Conservation (phyloP, 1,140 invertebrate genomes). For the Samia ricini region DNA sequence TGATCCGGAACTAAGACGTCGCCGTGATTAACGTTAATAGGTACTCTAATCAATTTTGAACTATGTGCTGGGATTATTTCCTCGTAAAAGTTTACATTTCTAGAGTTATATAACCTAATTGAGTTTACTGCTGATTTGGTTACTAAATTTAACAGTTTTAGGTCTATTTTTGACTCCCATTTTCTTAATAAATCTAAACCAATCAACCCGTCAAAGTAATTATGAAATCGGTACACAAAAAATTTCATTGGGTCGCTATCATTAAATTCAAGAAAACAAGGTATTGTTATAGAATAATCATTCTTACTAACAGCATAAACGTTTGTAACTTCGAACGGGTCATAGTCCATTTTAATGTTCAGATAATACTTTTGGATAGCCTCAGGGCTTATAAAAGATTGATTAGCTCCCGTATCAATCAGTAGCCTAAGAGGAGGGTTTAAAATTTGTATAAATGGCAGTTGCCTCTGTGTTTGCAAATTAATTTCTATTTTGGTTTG, state of each 20-base stretch:
- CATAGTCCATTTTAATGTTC: slow-evolving; percentile 4
- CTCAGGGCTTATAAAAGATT: no score
- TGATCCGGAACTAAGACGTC: slow-evolving; percentile 18
- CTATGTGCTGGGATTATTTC: slow-evolving; percentile 19
- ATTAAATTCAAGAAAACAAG: no score
- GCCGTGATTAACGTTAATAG: slow-evolving; percentile 19
- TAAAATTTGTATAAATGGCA: slow-evolving; percentile 16
- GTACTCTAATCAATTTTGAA: slow-evolving; percentile 18
- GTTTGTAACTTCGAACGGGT: no score
- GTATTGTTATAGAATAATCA: no score
- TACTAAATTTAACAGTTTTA: slow-evolving; percentile 21
- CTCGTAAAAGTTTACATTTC: slow-evolving; percentile 22
- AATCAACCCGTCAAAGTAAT: slow-evolving; percentile 8
- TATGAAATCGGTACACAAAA: slow-evolving; percentile 12
- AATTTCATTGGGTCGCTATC: slow-evolving; percentile 3
- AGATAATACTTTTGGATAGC: background rate
- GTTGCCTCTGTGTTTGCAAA: slow-evolving; percentile 13
- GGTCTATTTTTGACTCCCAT: slow-evolving; percentile 24
- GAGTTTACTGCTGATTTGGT: background rate
- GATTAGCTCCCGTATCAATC: slow-evolving; percentile 22
- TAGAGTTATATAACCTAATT: slow-evolving; percentile 15
- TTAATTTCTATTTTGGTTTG: slow-evolving; percentile 11
- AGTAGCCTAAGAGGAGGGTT: slow-evolving; percentile 12
- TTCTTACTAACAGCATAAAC: no score
- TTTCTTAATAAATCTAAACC: slow-evolving; percentile 8